Base-by-base conservation (phyloP, 2,113 vertebrate species). In the Austrofundulus limnaeus region DNA sequence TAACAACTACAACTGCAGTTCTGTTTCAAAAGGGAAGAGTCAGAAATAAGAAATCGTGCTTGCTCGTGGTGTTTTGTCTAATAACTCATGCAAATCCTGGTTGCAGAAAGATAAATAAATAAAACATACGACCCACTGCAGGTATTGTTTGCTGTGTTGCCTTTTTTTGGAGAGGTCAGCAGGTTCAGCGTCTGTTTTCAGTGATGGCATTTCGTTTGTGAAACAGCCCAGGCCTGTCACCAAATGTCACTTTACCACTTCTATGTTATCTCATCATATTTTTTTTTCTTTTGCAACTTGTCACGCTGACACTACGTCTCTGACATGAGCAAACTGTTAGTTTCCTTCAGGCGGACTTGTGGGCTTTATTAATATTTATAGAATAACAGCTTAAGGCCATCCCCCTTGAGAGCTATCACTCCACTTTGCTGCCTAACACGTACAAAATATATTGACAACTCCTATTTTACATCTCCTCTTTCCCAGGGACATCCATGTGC, bases 281-380 rank as follows among this genome's bases (percentile, higher is more conserved):
- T 85, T 77, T 88, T 77, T 63, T 78, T 65, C 73, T 85, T 77
- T 88, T 77, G 78, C 67, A 57, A 74, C 75, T 77, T 90, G 86
- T 91, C 89, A 87, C 74, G 65, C 34, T 78, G 85, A 88, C 78
- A 82, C 73, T 86, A 17, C 20, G 86, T 53, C 81, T 87, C 76
- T 85, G 87, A 87, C 91, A 89, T 69, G 2, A 62, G 84, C 88
- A 87, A 82, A 87, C 77, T 78, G 80, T 85, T 90, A 84, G 87
- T 89, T 92, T 90, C 86, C 90, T 84, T 87, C 71, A 81, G 85
- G 85, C 87, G 91, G 83, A 77, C 85, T 80, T 25, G 76, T 78
- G 89, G 87, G 83, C 88, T 85, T 85, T 85, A 90, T 92, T 90
- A 88, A 93, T 93, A 92, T 89, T 91, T 85, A 90, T 83, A 88